phyloP scores from a whole-genome alignment of 2,888 invertebrate genomes.

The Chrysodeixis includens region DNA sequence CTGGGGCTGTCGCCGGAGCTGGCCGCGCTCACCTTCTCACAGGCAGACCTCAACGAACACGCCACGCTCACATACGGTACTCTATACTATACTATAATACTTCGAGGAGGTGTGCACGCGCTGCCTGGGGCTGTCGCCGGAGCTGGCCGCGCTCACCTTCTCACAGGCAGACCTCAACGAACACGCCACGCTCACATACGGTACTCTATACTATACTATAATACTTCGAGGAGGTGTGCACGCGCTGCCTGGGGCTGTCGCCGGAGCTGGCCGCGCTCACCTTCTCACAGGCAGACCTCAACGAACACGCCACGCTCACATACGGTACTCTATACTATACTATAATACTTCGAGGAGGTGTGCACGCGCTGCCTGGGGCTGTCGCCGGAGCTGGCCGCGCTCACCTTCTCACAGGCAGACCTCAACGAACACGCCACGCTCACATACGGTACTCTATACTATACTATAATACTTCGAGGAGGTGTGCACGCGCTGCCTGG shows the following conservation, averaged over 20 bases:
- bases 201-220: no score
- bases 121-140: constrained; percentile 90
- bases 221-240: constrained; percentile 90
- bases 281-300: constrained; percentile 90
- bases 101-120: constrained; percentile 90
- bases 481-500: constrained; percentile 90
- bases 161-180: constrained; percentile 90
- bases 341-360: constrained; percentile 90
- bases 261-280: constrained; percentile 90
- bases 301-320: no score
- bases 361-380: constrained; percentile 90
- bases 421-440: no score
- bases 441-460: no score
- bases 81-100: no score
- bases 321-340: no score
- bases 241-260: constrained; percentile 90
- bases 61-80: constrained; percentile 89
- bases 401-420: constrained; percentile 91
- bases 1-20: constrained; percentile 90
- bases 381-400: constrained; percentile 89
- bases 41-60: constrained; percentile 90
- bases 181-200: constrained; percentile 89
- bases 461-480: constrained; percentile 90
- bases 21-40: constrained; percentile 90
- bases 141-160: constrained; percentile 91